Percentiles rank a stretch among this genome's conserved stretches.
Evolutionary conservation across 1,140 invertebrate genomes (phyloP).

Genomic region (Euura saliciscinereae): DNA sequence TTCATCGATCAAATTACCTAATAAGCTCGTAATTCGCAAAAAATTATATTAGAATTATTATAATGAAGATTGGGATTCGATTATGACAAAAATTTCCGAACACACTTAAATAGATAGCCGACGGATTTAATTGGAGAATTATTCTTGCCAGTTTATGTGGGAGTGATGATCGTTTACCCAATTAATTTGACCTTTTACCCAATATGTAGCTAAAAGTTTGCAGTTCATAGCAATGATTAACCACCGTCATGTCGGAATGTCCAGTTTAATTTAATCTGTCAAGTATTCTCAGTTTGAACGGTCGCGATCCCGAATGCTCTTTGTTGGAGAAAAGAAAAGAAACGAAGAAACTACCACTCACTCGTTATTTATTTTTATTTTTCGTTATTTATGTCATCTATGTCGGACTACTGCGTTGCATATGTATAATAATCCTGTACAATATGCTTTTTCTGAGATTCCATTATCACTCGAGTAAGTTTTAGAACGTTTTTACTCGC

Average conservation of each 20-base stretch:
- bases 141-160: slow-evolving; percentile 28
- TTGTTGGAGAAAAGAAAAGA: neutral
- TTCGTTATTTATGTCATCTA: neutral
- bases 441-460: slow-evolving; percentile 34
- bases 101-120: too few species aligned
- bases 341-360: too few species aligned
- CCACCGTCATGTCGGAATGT: slow-evolving; percentile 20
- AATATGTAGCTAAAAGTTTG: slow-evolving; percentile 17
- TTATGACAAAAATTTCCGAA: too few species aligned
- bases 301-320: neutral
- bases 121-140: too few species aligned
- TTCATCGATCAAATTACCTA: too few species aligned
- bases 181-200: slow-evolving; percentile 43
- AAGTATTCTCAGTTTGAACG: slow-evolving; percentile 25
- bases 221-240: neutral
- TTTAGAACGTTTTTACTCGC: neutral
- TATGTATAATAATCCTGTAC: neutral
- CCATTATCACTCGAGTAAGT: slow-evolving; percentile 43
- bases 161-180: slow-evolving; percentile 32
- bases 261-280: slow-evolving; percentile 26
- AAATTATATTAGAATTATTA: too few species aligned
- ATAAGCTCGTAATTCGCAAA: too few species aligned
- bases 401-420: neutral
- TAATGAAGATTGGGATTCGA: too few species aligned
- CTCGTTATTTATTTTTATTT: too few species aligned